These are phyloP conservation scores for Camponotus floridanus DNA, from an alignment of 1,140 invertebrate genomes.

Conservation along the genomic window DNA sequence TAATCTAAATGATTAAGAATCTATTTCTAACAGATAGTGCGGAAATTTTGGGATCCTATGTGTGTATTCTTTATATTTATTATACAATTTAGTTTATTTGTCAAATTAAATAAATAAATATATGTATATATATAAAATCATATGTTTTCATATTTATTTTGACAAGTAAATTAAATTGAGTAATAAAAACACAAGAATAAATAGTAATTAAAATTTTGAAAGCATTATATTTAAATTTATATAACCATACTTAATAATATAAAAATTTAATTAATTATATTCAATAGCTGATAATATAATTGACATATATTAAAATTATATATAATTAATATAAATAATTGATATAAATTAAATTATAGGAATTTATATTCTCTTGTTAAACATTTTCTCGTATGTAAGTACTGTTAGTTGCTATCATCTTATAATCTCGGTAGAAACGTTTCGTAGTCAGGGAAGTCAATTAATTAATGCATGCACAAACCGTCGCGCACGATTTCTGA, in stretches of 20 bases:
- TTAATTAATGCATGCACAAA: conserved; percentile 72
- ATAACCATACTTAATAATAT: not conserved
- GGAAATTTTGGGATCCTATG: too few relatives aligned
- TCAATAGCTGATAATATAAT: not conserved
- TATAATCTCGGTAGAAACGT: conserved; percentile 47
- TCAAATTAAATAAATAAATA: too few relatives aligned
- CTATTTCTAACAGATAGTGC: too few relatives aligned
- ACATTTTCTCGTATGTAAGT: not conserved
- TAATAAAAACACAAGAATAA: not conserved
- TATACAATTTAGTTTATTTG: too few relatives aligned
- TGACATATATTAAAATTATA: conserved; percentile 22
- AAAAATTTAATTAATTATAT: conserved; percentile 4
- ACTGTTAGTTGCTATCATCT: conserved; percentile 7
- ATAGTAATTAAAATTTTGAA: not conserved
- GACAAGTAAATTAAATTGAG: not conserved
- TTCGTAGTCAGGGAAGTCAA: conserved; percentile 63
- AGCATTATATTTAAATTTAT: not conserved
- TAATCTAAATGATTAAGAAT: too few relatives aligned
- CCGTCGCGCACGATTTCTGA: conserved; percentile 69
- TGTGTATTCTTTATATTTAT: too few relatives aligned
- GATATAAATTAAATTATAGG: conserved; percentile 9
- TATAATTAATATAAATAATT: conserved; percentile 4
- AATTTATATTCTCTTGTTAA: conserved; percentile 15
- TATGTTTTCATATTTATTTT: not conserved
- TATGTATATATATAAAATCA: not conserved